Evolutionary conservation across 2,888 invertebrate genomes (phyloP), one percentile per base, ranked within the genome.

Genomic region (Philaethria dido): DNA sequence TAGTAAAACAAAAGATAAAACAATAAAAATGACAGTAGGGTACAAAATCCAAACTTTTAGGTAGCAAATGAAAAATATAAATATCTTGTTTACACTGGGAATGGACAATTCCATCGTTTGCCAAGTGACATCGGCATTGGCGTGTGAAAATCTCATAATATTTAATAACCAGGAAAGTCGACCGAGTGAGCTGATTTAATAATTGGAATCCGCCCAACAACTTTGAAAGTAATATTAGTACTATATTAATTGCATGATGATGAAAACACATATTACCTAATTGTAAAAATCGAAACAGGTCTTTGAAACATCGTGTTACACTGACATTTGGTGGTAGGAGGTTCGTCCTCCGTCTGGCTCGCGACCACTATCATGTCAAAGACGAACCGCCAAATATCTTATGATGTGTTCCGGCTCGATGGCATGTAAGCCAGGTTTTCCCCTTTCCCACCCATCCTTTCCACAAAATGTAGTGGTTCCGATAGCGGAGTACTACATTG

Each of bases 71-170:
- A 55, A 33, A 62, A 62, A 65, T 63, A 66, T 62, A 67, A 64
- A 62, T 67, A 72, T 64, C 62, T 68, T 75, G 73, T 72, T 72
- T 72, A 73, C 71, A 71, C 69, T 73, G 74, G 72, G 73, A 75
- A 79, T 76, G 75, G 75, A 73, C 72, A 73, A 74, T 72, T 71
- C 78, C 76, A 77, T 71, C 72, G 74, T 77, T 75, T 84, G 85
- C 84, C 87, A 87, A 88, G 79, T 78, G 73, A 73, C 72, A 76
- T 75, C 73, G 77, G 71, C 75, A 80, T 80, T 84, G 84, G 83
- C 83, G 82, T 59, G 55, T 25, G 64, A 69, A 66, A 73, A 65
- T 63, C 64, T 68, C 72, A 62, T 66, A 64, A 64, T 48, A 59
- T 69, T 68, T 66, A 39, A 64, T 55, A 65, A 70, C 62, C 47